Percentiles rank a stretch among this genome's conserved stretches.
Conservation (phyloP, 2,797 vertebrate species). For the Cuniculus paca region DNA sequence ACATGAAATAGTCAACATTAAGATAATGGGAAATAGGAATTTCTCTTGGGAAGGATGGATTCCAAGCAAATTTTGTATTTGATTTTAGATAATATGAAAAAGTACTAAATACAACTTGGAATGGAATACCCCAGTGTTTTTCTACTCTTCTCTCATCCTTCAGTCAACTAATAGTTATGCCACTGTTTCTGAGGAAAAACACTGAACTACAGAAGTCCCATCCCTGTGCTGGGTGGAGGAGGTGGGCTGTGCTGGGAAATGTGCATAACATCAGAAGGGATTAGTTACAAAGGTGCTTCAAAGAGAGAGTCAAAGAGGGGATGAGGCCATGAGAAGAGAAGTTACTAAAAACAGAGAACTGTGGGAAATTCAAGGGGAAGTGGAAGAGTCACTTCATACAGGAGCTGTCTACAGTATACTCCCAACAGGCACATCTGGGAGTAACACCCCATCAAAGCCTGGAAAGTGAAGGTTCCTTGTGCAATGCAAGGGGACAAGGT, state of each 20-base stretch:
- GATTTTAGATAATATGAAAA: background rate
- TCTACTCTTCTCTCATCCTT: background rate
- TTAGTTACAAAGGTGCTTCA: background rate
- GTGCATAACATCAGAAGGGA: background rate
- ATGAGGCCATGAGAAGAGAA: background rate
- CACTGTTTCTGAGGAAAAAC: background rate
- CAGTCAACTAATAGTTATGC: background rate
- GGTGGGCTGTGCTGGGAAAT: background rate
- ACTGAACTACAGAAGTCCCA: background rate
- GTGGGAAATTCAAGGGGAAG: background rate
- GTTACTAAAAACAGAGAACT: background rate
- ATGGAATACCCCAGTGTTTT: background rate
- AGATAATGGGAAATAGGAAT: background rate
- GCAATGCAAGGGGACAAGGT: background rate
- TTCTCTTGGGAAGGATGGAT: background rate
- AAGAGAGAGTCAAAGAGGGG: background rate
- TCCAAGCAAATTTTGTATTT: slow-evolving; percentile 43
- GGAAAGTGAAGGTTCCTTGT: background rate
- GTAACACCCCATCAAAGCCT: background rate
- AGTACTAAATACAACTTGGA: background rate
- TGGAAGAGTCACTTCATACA: background rate
- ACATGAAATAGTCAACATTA: slow-evolving; percentile 29
- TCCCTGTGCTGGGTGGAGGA: background rate
- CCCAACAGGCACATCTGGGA: background rate
- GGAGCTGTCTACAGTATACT: background rate